Percentiles rank a stretch among this genome's conserved stretches.
phyloP scores from a whole-genome alignment of 23 tunicate genomes.

The Halocynthia roretzi region DNA sequence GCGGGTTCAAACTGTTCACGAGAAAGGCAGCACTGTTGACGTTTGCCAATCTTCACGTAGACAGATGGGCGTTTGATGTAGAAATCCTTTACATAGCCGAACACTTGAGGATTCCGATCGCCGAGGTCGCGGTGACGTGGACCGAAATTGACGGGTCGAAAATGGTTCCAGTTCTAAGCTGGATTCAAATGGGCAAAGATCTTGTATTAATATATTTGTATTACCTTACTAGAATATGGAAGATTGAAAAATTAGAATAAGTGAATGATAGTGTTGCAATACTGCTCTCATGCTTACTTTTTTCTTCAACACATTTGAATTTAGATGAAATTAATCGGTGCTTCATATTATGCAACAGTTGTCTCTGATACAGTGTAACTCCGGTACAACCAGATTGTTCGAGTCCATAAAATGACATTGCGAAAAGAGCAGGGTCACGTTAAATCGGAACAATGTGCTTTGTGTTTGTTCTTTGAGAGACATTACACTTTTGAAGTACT shows the following conservation, averaged over 20 bases:
- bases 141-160: constrained; percentile 90
- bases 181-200: constrained; percentile 96
- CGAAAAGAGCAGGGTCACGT: too few relatives aligned
- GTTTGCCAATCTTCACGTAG: constrained; percentile 69
- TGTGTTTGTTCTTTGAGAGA: too few relatives aligned
- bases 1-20: constrained; percentile 88
- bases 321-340: too few relatives aligned
- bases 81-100: constrained; percentile 87
- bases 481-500: too few relatives aligned
- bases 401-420: too few relatives aligned
- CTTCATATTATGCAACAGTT: too few relatives aligned
- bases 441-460: too few relatives aligned
- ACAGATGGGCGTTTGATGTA: constrained; percentile 97
- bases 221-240: constrained; percentile 52
- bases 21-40: constrained; percentile 55
- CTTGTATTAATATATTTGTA: constrained; percentile 69
- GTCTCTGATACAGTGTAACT: too few relatives aligned
- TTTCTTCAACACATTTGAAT: too few relatives aligned
- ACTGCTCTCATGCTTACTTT: too few relatives aligned
- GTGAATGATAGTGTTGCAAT: too few relatives aligned
- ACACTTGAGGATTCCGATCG: constrained; percentile 53
- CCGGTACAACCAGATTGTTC: too few relatives aligned
- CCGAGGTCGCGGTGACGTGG: constrained; percentile 89
- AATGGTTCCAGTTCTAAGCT: constrained; percentile 80
- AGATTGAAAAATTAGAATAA: constrained; percentile 33